These are phyloP conservation scores for Agrilus planipennis DNA, from an alignment of 1,140 invertebrate genomes.

Conservation along the genomic window DNA sequence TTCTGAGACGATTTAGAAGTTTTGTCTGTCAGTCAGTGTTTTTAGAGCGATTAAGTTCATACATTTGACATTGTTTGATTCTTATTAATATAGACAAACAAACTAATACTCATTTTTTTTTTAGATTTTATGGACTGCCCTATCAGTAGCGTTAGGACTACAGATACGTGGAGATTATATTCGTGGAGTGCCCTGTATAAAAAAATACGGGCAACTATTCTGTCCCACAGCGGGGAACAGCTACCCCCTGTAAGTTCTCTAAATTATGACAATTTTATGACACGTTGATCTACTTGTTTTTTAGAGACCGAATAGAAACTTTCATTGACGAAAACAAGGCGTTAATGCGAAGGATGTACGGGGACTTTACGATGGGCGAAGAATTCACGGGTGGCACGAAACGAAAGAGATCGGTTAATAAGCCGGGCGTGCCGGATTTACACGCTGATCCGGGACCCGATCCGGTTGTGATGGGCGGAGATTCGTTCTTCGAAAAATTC, in stretches of 20 bases:
- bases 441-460: slow-evolving; percentile 33
- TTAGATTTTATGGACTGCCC: slow-evolving; percentile 79
- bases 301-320: slow-evolving; percentile 73
- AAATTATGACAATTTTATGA: too few species aligned
- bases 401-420: slow-evolving; percentile 38
- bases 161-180: slow-evolving; percentile 75
- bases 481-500: slow-evolving; percentile 36
- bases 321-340: slow-evolving; percentile 93
- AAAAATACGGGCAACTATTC: slow-evolving; percentile 76
- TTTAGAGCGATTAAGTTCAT: too few species aligned
- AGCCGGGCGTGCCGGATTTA: slow-evolving; percentile 39
- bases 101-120: slow-evolving; percentile 34
- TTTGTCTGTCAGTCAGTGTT: too few species aligned
- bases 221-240: slow-evolving; percentile 81
- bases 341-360: slow-evolving; percentile 84
- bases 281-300: slow-evolving; percentile 28
- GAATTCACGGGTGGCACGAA: slow-evolving; percentile 39
- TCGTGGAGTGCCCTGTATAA: slow-evolving; percentile 77
- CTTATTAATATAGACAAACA: slow-evolving; percentile 6
- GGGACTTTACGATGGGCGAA: slow-evolving; percentile 60
- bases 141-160: slow-evolving; percentile 71
- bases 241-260: slow-evolving; percentile 82
- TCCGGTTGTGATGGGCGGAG: slow-evolving; percentile 19
- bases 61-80: background rate
- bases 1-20: too few species aligned